Percentiles rank a stretch among this genome's conserved stretches.
Evolutionary conservation across 2,888 invertebrate genomes (phyloP).

Genomic region (Euplexia lucipara): DNA sequence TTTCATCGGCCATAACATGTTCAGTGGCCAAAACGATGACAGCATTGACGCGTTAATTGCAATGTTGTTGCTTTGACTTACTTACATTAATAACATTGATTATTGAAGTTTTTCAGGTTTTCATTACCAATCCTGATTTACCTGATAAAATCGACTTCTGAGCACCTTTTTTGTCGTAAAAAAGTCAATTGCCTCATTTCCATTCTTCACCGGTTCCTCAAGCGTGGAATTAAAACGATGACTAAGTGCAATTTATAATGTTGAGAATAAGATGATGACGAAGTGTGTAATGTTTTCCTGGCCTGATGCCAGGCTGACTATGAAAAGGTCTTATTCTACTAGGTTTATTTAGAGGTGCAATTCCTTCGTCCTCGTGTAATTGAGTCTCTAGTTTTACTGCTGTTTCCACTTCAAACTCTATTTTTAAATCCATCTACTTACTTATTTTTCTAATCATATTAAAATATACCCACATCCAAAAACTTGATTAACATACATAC

Average conservation of each 20-base stretch:
- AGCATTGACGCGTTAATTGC: too few species aligned
- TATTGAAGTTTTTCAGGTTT: background rate
- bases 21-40: too few species aligned
- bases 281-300: slow-evolving; percentile 26
- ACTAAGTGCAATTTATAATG: slow-evolving; percentile 41
- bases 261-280: slow-evolving; percentile 42
- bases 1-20: too few species aligned
- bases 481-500: too few species aligned
- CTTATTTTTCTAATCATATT: background rate
- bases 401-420: background rate
- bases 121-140: background rate
- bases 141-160: background rate
- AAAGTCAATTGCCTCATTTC: too few species aligned
- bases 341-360: slow-evolving; percentile 8
- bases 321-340: slow-evolving; percentile 35
- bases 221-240: slow-evolving; percentile 39
- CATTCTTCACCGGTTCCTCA: slow-evolving; percentile 8
- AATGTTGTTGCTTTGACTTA: too few species aligned
- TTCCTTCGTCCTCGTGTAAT: slow-evolving; percentile 3
- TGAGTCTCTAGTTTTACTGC: background rate
- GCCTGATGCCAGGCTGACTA: slow-evolving; percentile 34
- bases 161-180: too few species aligned
- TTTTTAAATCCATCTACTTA: background rate
- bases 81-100: too few species aligned
- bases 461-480: background rate